Evolutionary conservation across 2,113 vertebrate species (phyloP), one percentile per base, ranked within the genome.

Genomic region (Gobiocypris rarus): DNA sequence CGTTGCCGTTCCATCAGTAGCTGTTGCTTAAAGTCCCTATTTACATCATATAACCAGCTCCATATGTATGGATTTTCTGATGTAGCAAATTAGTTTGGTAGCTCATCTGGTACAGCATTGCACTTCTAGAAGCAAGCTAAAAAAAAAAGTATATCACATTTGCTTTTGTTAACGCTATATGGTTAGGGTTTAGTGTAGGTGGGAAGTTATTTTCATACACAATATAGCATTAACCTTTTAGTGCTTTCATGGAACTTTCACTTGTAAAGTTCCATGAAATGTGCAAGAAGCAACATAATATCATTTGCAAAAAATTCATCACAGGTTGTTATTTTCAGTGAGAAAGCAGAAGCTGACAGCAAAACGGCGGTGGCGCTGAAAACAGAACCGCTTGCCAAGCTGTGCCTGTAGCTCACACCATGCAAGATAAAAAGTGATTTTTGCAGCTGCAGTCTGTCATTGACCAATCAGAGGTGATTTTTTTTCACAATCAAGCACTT

Each of bases 371-470:
- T 71, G 69, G 69, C 22, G 43, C 38, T 24, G 38, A 71, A 24
- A 24, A 71, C 69, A 45, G 34, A 70, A 71, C 38, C 0, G 41
- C 69, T 45, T 71, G 69, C 69, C 69, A 45, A 45, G 41, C 41
- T 71, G 11, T 43, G 38, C 69, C 43, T 24, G 69, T n/a, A n/a
- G 69, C 41, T 45, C 41, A 45, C 41, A 45, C 11, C 69, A 45
- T 45, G 69, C 41, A 8, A 73, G 45, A 73, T 73, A 73, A 73
- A 73, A 73, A 73, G 13, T 48, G 11, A 73, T 73, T 48, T 38
- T 48, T 48, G 70, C 41, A 73, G 70, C 70, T 73, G 70, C 70
- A 9, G 70, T 48, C n/a, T 73, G 70, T 73, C 70, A 73, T 26
- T 48, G n/a, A 24, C 41, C 70, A 73, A 73, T 48, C 70, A 73